phyloP scores from a whole-genome alignment of 1,140 invertebrate species.

The Drepana arcuata region DNA sequence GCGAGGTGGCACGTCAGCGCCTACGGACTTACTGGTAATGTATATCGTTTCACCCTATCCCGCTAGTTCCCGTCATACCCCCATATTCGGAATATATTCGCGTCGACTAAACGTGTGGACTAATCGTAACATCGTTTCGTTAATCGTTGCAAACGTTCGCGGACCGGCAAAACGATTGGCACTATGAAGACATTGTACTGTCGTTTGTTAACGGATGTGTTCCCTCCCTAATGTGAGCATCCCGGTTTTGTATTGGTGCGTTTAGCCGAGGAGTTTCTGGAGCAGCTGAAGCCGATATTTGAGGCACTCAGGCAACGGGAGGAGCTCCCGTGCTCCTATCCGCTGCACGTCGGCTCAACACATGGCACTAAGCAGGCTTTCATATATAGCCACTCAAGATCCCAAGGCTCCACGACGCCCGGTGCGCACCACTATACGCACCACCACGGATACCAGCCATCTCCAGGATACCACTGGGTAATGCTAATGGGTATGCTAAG shows the following conservation, averaged over 20 bases:
- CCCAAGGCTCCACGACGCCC: conserved; percentile 61
- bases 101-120: conserved; percentile 51
- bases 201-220: conserved; percentile 32
- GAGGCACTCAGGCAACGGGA: conserved; percentile 90
- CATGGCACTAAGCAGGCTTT: conserved; percentile 72
- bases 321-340: conserved; percentile 89
- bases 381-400: conserved; percentile 70
- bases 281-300: conserved; percentile 94
- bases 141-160: conserved; percentile 21
- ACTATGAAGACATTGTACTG: conserved; percentile 51
- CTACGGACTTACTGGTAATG: conserved; percentile 62
- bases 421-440: conserved; percentile 61
- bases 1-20: conserved; percentile 65
- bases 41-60: conserved; percentile 55
- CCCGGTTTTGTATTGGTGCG: conserved; percentile 66
- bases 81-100: conserved; percentile 36
- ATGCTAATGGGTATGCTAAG: conserved; percentile 51
- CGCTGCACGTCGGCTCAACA: conserved; percentile 82
- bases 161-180: conserved; percentile 59
- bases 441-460: conserved; percentile 63
- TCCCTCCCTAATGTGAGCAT: conserved; percentile 54
- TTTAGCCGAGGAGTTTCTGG: conserved; percentile 93
- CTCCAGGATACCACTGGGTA: conserved; percentile 69
- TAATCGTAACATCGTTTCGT: conserved; percentile 33
- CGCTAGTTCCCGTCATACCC: conserved; percentile 53